Conservation (phyloP, 2,113 vertebrate genomes). For the Phaethornis superciliosus region DNA sequence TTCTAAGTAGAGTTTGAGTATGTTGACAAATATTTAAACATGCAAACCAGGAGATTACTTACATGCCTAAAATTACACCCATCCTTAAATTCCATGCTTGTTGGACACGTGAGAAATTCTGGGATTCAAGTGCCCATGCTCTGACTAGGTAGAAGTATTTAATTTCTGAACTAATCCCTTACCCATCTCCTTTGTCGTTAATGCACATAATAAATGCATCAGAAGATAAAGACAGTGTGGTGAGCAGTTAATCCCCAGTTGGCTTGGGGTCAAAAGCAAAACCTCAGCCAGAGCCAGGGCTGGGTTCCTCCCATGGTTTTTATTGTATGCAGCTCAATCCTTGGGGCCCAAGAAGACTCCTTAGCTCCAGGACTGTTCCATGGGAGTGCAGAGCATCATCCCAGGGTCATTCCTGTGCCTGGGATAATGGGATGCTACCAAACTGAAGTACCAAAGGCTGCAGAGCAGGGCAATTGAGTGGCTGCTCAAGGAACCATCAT, state of each 20-base stretch:
- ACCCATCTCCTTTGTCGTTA: too few species aligned
- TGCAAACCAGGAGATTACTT: not conserved
- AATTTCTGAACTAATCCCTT: not conserved
- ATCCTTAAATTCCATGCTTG: rapidly evolving
- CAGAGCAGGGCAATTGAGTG: rapidly evolving
- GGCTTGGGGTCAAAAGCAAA: rapidly evolving
- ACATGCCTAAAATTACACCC: not conserved
- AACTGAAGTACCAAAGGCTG: not conserved
- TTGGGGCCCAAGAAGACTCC: not conserved
- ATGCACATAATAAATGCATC: rapidly evolving
- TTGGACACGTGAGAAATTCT: not conserved
- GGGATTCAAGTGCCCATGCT: not conserved
- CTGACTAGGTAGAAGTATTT: not conserved
- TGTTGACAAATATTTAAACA: not conserved
- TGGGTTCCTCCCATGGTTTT: not conserved
- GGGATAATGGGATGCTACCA: rapidly evolving
- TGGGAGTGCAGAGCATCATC: rapidly evolving
- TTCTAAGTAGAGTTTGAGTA: not conserved
- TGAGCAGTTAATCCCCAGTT: rapidly evolving
- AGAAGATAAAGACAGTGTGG: rapidly evolving
- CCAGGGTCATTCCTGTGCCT: rapidly evolving
- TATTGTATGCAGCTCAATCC: rapidly evolving
- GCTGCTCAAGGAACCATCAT: rapidly evolving
- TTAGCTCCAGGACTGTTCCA: not conserved
- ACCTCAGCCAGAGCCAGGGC: not conserved